Conservation (phyloP, 92 coral and sea anemone species). For the Pocillopora meandrina region DNA sequence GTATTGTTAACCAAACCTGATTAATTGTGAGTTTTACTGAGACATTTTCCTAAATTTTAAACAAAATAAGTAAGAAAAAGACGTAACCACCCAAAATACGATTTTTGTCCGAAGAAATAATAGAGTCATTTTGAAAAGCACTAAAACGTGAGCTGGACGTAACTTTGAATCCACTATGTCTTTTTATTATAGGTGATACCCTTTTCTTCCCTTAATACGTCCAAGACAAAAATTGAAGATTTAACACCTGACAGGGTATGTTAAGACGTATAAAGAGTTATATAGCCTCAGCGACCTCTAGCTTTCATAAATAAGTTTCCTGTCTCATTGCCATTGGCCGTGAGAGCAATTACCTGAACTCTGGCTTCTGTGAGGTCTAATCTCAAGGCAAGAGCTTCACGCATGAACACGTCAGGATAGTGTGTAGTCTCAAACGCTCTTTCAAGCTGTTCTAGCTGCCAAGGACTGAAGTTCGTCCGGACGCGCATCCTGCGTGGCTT, state of each 20-base stretch:
- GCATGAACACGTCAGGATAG: slow-evolving; percentile 98
- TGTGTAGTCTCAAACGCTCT: slow-evolving; percentile 95
- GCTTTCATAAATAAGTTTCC: neutral
- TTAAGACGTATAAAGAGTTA: no score
- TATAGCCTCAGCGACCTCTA: neutral
- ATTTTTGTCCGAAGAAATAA: no score
- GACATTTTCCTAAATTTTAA: no score
- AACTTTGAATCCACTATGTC: no score
- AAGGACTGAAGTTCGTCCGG: slow-evolving; percentile 94
- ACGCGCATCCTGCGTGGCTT: slow-evolving; percentile 97
- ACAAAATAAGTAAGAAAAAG: no score
- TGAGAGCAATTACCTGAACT: slow-evolving; percentile 76
- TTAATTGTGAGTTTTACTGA: no score
- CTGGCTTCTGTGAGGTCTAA: slow-evolving; percentile 97
- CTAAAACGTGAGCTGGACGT: no score
- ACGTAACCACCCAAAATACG: no score
- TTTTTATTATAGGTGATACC: no score
- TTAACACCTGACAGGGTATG: neutral
- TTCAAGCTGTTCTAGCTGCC: slow-evolving; percentile 98
- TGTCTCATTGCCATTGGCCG: neutral
- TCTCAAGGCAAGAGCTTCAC: slow-evolving; percentile 92
- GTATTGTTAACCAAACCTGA: neutral
- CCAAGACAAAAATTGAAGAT: no score
- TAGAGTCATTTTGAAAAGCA: no score
- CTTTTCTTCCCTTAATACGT: no score